Conservation (phyloP, 2,888 invertebrate genomes). For the Dynastes hyllus region DNA sequence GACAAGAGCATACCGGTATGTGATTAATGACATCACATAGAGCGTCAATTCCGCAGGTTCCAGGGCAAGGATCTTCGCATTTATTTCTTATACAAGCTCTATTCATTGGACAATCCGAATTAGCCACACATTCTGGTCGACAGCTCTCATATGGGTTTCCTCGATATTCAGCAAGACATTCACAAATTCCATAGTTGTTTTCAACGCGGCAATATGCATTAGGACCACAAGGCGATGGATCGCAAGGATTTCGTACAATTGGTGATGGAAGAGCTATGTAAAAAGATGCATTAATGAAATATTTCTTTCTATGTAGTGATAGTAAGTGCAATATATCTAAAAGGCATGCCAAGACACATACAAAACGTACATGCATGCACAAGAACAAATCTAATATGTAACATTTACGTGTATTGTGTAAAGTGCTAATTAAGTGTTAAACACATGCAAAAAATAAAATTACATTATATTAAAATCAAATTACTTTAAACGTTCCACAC, state of each 20-base stretch:
- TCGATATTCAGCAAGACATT: constrained; percentile 81
- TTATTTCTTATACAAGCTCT: constrained; percentile 87
- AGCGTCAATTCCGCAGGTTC: constrained; percentile 88
- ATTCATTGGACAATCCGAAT: constrained; percentile 88
- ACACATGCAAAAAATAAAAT: constrained; percentile 41
- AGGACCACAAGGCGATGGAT: constrained; percentile 81
- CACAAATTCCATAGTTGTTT: constrained; percentile 82
- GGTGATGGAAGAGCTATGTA: constrained; percentile 56
- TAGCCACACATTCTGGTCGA: constrained; percentile 89
- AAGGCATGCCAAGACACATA: not conserved
- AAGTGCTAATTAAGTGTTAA: constrained; percentile 33
- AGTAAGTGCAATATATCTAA: not conserved
- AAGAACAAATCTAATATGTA: constrained; percentile 17
- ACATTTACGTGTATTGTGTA: constrained; percentile 37
- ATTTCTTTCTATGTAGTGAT: not conserved
- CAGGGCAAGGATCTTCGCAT: constrained; percentile 89
- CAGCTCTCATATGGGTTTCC: constrained; percentile 86
- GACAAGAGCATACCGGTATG: constrained; percentile 77
- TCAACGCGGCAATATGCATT: constrained; percentile 84
- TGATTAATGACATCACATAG: constrained; percentile 84
- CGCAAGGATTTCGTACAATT: constrained; percentile 74
- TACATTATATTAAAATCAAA: constrained; percentile 13
- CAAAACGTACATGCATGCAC: constrained; percentile 16
- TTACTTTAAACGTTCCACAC: not conserved
- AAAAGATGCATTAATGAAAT: constrained; percentile 35